These are phyloP conservation scores for Bovichtus diacanthus DNA, from an alignment of 2,797 vertebrate species.

Conservation along the genomic window DNA sequence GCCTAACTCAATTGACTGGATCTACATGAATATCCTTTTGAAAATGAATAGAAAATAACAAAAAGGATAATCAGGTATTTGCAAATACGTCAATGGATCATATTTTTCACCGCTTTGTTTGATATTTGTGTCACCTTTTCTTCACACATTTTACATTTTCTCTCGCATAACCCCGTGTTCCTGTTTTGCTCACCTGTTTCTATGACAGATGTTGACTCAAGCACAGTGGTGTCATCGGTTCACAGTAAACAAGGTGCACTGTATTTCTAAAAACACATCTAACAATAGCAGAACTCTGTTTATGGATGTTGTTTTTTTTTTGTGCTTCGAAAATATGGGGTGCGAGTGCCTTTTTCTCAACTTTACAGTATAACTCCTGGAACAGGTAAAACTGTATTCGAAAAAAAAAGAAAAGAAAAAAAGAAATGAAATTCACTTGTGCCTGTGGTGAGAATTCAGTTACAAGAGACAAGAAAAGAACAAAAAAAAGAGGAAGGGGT, in stretches of 20 bases:
- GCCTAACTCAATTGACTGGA: not conserved
- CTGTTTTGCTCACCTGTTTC: constrained; percentile 28
- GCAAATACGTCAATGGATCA: not conserved
- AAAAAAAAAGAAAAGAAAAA: not conserved
- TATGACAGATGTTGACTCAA: constrained; percentile 22
- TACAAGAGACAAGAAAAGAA: not conserved
- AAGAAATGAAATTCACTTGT: not conserved
- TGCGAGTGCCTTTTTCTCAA: not conserved
- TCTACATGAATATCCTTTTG: not conserved
- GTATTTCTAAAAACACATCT: not conserved
- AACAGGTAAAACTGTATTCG: not conserved
- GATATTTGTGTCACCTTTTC: not conserved
- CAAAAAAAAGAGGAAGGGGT: too few species aligned
- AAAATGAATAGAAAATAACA: not conserved
- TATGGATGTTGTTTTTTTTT: not conserved
- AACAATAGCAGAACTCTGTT: not conserved
- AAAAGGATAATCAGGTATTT: not conserved
- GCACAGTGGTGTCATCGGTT: constrained; percentile 12
- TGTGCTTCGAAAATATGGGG: not conserved
- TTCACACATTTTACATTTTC: constrained; percentile 14
- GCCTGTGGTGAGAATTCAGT: not conserved
- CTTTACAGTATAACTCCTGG: not conserved
- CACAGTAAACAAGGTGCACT: constrained; percentile 7
- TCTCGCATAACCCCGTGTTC: constrained; percentile 1
- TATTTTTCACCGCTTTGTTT: not conserved